These are phyloP conservation scores for Thymelicus acteon DNA, from an alignment of 2,888 invertebrate genomes.

Conservation along the genomic window DNA sequence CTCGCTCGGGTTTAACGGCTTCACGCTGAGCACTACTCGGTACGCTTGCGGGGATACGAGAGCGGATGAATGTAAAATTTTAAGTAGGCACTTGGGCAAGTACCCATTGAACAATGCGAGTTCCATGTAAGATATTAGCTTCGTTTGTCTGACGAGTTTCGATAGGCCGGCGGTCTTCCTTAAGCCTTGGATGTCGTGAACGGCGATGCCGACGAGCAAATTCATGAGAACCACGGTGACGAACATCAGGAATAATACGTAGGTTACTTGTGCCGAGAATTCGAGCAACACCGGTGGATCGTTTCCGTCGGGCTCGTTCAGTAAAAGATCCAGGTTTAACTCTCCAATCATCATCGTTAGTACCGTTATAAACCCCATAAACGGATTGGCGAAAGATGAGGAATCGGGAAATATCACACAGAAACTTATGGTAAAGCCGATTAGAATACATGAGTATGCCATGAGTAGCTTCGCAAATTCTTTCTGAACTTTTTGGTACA, in stretches of 20 bases:
- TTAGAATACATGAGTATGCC: constrained; percentile 93
- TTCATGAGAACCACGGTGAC: constrained; percentile 95
- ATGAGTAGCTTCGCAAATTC: constrained; percentile 94
- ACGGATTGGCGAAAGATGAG: constrained; percentile 92
- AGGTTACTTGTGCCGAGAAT: constrained; percentile 92
- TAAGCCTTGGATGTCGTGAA: constrained; percentile 93
- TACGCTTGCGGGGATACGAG: constrained; percentile 93
- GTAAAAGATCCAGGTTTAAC: constrained; percentile 89
- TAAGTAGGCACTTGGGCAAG: constrained; percentile 89
- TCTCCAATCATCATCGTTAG: constrained; percentile 96
- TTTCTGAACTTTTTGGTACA: constrained; percentile 94
- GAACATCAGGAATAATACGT: constrained; percentile 91
- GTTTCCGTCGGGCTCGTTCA: constrained; percentile 90
- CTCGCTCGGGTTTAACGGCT: constrained; percentile 93
- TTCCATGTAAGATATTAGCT: constrained; percentile 94
- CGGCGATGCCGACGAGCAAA: constrained; percentile 93
- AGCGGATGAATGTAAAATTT: constrained; percentile 91
- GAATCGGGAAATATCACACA: constrained; percentile 94
- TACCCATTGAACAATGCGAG: constrained; percentile 92
- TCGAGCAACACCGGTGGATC: constrained; percentile 91
- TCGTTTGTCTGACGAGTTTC: constrained; percentile 93
- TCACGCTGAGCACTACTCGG: constrained; percentile 92
- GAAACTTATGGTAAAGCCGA: constrained; percentile 94
- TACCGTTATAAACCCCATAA: constrained; percentile 93
- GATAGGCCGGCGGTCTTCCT: constrained; percentile 94